These are phyloP conservation scores for Mamestra configurata DNA, from an alignment of 1,140 invertebrate genomes.

Conservation along the genomic window DNA sequence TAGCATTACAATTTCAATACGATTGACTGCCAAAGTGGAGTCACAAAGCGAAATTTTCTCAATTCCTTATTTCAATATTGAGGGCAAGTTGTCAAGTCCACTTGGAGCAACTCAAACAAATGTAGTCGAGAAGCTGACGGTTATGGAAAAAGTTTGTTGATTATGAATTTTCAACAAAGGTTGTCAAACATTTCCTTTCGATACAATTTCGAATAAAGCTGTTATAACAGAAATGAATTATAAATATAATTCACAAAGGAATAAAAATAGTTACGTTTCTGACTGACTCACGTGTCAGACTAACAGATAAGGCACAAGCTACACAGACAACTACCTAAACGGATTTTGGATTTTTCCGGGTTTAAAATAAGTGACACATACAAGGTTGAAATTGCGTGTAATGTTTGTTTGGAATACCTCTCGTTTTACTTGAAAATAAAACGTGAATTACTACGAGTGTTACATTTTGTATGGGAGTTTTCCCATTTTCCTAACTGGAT, in stretches of 20 bases:
- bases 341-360: no score
- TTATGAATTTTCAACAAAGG: slow-evolving; percentile 47
- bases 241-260: not conserved
- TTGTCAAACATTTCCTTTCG: slow-evolving; percentile 46
- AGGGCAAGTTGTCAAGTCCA: slow-evolving; percentile 51
- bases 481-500: not conserved
- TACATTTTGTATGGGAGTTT: not conserved
- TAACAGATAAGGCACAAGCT: no score
- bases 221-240: not conserved
- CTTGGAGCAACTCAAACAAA: slow-evolving; percentile 59
- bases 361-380: no score
- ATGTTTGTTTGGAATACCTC: no score
- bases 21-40: slow-evolving; percentile 22
- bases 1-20: slow-evolving; percentile 34
- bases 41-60: slow-evolving; percentile 13
- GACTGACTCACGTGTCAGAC: no score
- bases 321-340: not conserved
- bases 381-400: no score
- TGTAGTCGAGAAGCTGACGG: slow-evolving; percentile 44
- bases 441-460: no score
- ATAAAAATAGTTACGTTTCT: not conserved
- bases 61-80: slow-evolving; percentile 55
- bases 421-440: no score
- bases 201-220: slow-evolving; percentile 28
- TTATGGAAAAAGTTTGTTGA: slow-evolving; percentile 63